Conservation (phyloP, 2,797 vertebrate genomes). For the Arremon brunneinucha region DNA sequence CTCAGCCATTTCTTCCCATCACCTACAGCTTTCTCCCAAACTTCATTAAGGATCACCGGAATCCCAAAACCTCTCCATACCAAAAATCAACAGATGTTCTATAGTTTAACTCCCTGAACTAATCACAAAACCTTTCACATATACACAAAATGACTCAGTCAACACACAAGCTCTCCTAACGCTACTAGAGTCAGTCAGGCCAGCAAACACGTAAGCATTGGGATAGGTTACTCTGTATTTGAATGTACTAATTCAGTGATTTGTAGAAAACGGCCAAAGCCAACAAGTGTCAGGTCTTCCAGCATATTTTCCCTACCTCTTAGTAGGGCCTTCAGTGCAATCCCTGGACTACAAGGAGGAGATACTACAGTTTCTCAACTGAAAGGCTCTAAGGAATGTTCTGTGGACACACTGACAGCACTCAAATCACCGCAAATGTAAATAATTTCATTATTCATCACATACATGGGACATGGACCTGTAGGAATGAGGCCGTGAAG, state of each 20-base stretch:
- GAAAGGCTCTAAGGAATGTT: not conserved
- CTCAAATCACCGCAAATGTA: not conserved
- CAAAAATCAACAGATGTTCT: not conserved
- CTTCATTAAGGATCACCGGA: not conserved
- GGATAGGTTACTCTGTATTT: not conserved
- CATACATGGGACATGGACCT: accelerated
- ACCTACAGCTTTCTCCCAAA: not conserved
- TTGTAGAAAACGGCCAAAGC: not conserved
- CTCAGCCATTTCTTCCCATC: not conserved
- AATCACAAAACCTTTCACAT: not conserved
- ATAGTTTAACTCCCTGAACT: not conserved
- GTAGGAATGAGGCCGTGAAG: not conserved
- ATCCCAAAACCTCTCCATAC: not conserved
- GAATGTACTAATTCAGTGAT: not conserved
- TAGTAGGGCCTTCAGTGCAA: not conserved
- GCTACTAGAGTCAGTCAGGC: accelerated
- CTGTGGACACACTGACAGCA: not conserved
- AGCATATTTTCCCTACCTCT: not conserved
- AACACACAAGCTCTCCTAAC: not conserved
- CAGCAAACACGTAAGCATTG: accelerated
- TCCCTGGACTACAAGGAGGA: not conserved
- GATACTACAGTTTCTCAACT: not conserved
- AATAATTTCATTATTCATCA: not conserved
- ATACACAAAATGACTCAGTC: not conserved
- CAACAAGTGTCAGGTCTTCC: not conserved